A percentile compares a stretch with the other conserved stretches of the same genome.
Conservation (phyloP, 2,797 vertebrate species). For the Dermochelys coriacea region DNA sequence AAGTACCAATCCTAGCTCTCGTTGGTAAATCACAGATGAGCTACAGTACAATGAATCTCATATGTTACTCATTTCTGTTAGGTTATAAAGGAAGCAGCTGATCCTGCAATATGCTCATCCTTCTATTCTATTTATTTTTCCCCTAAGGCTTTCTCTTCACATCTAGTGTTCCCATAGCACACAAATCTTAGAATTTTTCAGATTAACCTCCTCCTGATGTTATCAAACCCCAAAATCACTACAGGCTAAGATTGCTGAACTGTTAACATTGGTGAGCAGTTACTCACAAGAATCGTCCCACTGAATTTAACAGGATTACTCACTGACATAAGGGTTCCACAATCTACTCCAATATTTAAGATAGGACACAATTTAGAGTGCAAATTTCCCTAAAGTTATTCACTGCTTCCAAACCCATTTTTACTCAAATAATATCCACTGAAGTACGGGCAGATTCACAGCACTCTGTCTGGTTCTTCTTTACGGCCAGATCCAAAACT, state of each 20-base stretch:
- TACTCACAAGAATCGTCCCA: neutral
- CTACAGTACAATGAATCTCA: neutral
- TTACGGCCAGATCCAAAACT: neutral
- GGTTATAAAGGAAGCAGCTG: neutral
- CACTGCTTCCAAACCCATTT: neutral
- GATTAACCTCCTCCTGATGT: neutral
- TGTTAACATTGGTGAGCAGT: neutral
- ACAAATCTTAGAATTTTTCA: neutral
- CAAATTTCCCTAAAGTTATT: neutral
- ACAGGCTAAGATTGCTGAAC: neutral
- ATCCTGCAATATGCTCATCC: neutral
- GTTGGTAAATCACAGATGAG: neutral
- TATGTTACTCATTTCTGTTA: neutral
- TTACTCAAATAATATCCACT: neutral
- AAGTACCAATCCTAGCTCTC: neutral
- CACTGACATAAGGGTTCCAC: neutral
- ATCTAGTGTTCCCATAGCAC: neutral
- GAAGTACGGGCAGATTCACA: neutral
- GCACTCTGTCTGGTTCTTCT: neutral
- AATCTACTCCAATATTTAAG: neutral
- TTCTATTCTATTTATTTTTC: neutral
- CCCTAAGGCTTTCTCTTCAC: neutral
- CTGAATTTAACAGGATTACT: neutral
- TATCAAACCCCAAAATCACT: neutral
- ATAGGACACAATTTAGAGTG: accelerated